Percentiles rank a stretch among this genome's conserved stretches.
These are phyloP conservation scores for Megaceryle torquata DNA, from an alignment of 2,113 vertebrate species.

Conservation along the genomic window DNA sequence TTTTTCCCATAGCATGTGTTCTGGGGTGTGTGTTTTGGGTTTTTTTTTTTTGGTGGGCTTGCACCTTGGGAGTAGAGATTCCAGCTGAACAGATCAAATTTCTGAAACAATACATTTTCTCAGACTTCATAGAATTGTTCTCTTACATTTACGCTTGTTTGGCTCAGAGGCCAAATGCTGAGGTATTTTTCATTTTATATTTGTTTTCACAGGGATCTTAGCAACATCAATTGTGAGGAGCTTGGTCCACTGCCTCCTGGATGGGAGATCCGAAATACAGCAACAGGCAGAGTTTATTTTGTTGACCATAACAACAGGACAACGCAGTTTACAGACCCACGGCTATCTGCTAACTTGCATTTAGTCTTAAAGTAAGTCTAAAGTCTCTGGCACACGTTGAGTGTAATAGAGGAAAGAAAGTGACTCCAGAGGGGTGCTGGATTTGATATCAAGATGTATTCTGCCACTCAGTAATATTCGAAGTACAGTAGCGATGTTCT, in stretches of 20 bases:
- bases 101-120: slow-evolving; percentile 77
- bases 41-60: slow-evolving; percentile 47
- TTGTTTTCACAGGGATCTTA: slow-evolving; percentile 91
- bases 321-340: slow-evolving; percentile 95
- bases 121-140: slow-evolving; percentile 76
- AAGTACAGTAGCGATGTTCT: background rate
- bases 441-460: background rate
- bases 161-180: slow-evolving; percentile 66
- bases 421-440: background rate
- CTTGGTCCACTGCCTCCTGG: slow-evolving; percentile 94
- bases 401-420: background rate
- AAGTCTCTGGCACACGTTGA: background rate
- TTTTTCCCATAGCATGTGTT: background rate
- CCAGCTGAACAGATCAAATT: slow-evolving; percentile 75
- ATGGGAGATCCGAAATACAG: slow-evolving; percentile 98
- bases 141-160: slow-evolving; percentile 71
- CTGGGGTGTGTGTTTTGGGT: slow-evolving; percentile 23
- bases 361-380: slow-evolving; percentile 90
- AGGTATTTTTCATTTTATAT: slow-evolving; percentile 77
- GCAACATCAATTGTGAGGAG: slow-evolving; percentile 98
- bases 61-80: slow-evolving; percentile 71
- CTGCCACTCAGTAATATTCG: background rate
- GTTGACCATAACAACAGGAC: slow-evolving; percentile 99
- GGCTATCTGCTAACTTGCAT: slow-evolving; percentile 94
- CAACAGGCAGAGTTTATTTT: slow-evolving; percentile 96